These are phyloP conservation scores for Hippoglossus stenolepis DNA, from an alignment of 2,113 vertebrate species.

Conservation along the genomic window DNA sequence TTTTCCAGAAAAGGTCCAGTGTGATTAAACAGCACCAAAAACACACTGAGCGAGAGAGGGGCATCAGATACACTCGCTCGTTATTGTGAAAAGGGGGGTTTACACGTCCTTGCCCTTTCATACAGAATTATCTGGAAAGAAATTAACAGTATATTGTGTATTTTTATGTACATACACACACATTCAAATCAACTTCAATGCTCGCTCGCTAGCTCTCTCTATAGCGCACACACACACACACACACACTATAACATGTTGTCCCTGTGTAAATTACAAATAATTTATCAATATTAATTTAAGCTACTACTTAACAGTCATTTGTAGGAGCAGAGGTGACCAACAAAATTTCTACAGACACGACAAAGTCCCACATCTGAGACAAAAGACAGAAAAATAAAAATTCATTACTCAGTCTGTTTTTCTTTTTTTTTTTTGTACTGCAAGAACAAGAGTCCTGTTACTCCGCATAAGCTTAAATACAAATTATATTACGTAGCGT, in stretches of 20 bases:
- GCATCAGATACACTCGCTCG: constrained; percentile 52
- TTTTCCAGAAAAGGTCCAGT: constrained; percentile 83
- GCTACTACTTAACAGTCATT: constrained; percentile 85
- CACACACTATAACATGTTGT: constrained; percentile 54
- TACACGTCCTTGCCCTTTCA: constrained; percentile 39
- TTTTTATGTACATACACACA: constrained; percentile 70
- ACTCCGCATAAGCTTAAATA: constrained; percentile 77
- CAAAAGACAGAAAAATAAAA: constrained; percentile 68
- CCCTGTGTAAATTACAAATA: constrained; percentile 84
- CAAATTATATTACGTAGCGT: constrained; percentile 73
- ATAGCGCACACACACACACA: constrained; percentile 4
- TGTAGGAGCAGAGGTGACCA: constrained; percentile 77
- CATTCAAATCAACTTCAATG: constrained; percentile 53
- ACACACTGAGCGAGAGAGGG: constrained; percentile 71
- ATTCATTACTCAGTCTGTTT: constrained; percentile 43
- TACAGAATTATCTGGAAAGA: constrained; percentile 74
- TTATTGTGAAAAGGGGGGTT: constrained; percentile 47
- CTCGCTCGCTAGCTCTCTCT: constrained; percentile 28
- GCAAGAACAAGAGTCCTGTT: constrained; percentile 58
- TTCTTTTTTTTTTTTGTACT: constrained; percentile 60
- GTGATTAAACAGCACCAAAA: constrained; percentile 82
- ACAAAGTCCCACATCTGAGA: constrained; percentile 61
- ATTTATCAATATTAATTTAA: constrained; percentile 83
- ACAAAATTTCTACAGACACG: constrained; percentile 67
- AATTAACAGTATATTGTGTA: constrained; percentile 74